A percentile compares a stretch with the other conserved stretches of the same genome.
phyloP scores from a whole-genome alignment of 2,113 vertebrate genomes.

The Semnornis frantzii region DNA sequence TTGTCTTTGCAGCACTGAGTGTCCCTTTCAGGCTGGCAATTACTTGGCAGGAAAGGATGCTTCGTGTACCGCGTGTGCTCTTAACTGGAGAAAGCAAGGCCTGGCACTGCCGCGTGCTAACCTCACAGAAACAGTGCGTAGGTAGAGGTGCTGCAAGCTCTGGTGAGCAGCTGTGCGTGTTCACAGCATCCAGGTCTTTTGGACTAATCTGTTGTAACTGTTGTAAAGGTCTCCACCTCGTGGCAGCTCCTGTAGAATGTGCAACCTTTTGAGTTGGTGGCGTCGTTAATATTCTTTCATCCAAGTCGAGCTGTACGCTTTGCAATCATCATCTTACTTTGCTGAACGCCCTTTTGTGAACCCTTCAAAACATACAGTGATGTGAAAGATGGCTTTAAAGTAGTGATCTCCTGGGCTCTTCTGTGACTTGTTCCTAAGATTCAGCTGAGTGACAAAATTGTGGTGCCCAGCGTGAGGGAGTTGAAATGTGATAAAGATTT shows the following conservation, averaged over 20 bases:
- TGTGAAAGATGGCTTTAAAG: not conserved
- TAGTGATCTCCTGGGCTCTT: not conserved
- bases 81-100: not conserved
- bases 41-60: not conserved
- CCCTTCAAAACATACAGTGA: not conserved
- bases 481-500: not conserved
- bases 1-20: not conserved
- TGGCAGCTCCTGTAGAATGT: conserved; percentile 37
- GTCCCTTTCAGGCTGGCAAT: not conserved
- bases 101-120: not conserved
- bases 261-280: not conserved
- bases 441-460: not conserved
- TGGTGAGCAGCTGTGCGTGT: not conserved
- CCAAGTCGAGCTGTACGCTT: not conserved
- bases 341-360: not conserved
- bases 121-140: not conserved
- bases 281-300: rapidly evolving
- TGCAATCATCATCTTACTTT: not conserved
- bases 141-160: not conserved
- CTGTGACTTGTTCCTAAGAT: not conserved
- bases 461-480: not conserved
- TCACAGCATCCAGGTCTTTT: not conserved
- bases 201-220: conserved; percentile 37
- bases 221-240: conserved; percentile 72
- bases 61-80: not conserved